Conservation (phyloP, 2,888 invertebrate genomes). For the Leucoptera coffeella region DNA sequence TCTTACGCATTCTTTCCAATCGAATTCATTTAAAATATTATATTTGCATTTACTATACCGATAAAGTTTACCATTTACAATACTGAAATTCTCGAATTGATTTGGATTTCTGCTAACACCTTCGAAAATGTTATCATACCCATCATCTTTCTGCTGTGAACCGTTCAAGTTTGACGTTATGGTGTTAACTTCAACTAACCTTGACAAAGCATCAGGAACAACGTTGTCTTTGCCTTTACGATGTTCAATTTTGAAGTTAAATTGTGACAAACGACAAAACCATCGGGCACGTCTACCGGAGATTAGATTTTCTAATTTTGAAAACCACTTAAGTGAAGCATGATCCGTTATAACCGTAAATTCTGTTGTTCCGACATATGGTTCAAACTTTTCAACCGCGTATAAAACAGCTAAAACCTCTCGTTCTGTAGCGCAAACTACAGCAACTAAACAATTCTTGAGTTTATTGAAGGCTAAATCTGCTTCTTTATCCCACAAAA, state of each 20-base stretch:
- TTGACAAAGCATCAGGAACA: conserved; percentile 4
- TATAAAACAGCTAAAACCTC: conserved; percentile 1
- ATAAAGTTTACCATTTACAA: conserved; percentile 2
- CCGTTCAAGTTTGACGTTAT: conserved; percentile 1
- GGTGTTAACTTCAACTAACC: conserved; percentile 5
- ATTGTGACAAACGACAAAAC: conserved; percentile 2
- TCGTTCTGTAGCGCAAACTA: conserved; percentile 3
- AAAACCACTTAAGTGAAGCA: no score
- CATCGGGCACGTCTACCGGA: conserved; percentile 2
- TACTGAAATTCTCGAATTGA: conserved; percentile 3
- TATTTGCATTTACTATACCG: conserved; percentile 4
- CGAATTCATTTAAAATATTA: conserved; percentile 5
- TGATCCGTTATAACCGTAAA: not conserved
- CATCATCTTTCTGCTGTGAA: conserved; percentile 3
- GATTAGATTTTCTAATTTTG: conserved; percentile 1
- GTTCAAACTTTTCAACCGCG: no score
- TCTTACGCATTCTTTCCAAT: conserved; percentile 8
- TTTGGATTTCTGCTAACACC: conserved; percentile 2
- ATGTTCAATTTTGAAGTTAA: conserved; percentile 4
- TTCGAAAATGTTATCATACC: conserved; percentile 6
- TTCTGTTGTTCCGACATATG: no score
- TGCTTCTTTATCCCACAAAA: conserved; percentile 8
- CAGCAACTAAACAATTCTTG: conserved; percentile 2
- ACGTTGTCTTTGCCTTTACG: conserved; percentile 4
- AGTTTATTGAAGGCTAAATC: conserved; percentile 6